Conservation (phyloP, 30 jellyfish, hydroid and myxozoan species). For the Sanderia malayensis region DNA sequence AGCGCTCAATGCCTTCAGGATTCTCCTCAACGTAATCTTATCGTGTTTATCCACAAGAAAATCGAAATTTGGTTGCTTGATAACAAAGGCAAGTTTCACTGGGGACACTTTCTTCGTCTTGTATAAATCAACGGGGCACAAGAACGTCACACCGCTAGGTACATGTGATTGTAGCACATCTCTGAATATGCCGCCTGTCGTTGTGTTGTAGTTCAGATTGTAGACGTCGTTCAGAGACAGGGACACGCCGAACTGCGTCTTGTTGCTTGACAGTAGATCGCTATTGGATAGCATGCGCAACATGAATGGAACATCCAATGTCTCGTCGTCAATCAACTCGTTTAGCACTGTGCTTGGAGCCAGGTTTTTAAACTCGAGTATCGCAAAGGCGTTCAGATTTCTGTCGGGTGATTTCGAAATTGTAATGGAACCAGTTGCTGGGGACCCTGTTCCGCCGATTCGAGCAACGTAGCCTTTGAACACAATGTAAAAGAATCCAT, state of each 20-base stretch:
- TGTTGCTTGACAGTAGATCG: slow-evolving; percentile 61
- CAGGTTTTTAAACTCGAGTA: slow-evolving; percentile 62
- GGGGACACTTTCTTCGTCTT: slow-evolving; percentile 38
- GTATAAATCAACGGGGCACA: slow-evolving; percentile 64
- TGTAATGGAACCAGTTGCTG: slow-evolving; percentile 57
- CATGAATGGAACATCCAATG: slow-evolving; percentile 73
- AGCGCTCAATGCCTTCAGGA: slow-evolving; percentile 59
- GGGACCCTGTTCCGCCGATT: slow-evolving; percentile 31
- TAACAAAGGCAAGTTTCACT: slow-evolving; percentile 84
- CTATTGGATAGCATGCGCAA: slow-evolving; percentile 78
- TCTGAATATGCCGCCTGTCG: slow-evolving; percentile 49
- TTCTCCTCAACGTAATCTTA: slow-evolving; percentile 68
- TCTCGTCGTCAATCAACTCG: slow-evolving; percentile 61
- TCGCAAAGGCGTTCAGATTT: slow-evolving; percentile 47
- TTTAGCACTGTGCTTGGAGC: slow-evolving; percentile 74
- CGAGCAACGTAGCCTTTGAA: slow-evolving; percentile 59
- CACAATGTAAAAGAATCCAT: slow-evolving; percentile 46
- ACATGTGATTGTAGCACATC: slow-evolving; percentile 86
- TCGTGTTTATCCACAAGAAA: slow-evolving; percentile 86
- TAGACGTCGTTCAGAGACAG: slow-evolving; percentile 77
- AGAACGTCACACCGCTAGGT: slow-evolving; percentile 92
- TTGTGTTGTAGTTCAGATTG: slow-evolving; percentile 41
- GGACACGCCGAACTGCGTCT: slow-evolving; percentile 64
- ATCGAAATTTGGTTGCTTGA: slow-evolving; percentile 89
- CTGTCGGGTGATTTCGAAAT: slow-evolving; percentile 58